phyloP scores from a whole-genome alignment of 2,797 vertebrate species.

The Streptopelia turtur region DNA sequence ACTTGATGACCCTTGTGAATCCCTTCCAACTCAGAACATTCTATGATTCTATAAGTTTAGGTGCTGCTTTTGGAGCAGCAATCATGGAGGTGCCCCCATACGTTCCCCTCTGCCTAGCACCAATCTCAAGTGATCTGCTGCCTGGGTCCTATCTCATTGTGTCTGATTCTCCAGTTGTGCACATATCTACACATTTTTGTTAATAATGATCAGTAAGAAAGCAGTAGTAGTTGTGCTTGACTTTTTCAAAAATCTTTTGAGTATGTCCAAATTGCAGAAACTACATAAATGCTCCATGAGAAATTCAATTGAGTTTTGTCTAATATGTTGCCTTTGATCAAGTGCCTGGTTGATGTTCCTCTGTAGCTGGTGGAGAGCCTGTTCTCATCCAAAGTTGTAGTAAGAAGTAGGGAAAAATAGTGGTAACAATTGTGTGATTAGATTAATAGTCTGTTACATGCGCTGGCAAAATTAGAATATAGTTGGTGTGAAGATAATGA shows the following conservation, averaged over 20 bases:
- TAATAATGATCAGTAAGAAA: too few relatives aligned
- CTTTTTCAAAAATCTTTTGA: too few relatives aligned
- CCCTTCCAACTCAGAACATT: too few relatives aligned
- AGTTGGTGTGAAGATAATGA: background rate
- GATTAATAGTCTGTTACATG: background rate
- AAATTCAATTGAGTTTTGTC: too few relatives aligned
- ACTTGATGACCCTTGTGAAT: too few relatives aligned
- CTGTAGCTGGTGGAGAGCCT: background rate
- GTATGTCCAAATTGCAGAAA: too few relatives aligned
- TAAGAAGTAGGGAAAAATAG: background rate
- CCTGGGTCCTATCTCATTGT: background rate
- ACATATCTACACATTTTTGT: background rate
- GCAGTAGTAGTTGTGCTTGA: background rate
- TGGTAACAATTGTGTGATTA: background rate
- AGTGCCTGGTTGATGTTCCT: background rate
- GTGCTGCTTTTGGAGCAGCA: background rate
- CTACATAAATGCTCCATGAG: too few relatives aligned
- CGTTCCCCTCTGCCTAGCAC: background rate
- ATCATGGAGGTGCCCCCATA: background rate
- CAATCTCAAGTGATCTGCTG: background rate
- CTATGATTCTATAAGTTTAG: too few relatives aligned
- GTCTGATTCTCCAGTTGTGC: background rate
- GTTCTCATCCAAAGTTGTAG: background rate
- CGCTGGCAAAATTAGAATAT: background rate
- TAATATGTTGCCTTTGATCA: too few relatives aligned